Base-by-base conservation (phyloP, 2,113 vertebrate genomes). In the Nesoenas mayeri region DNA sequence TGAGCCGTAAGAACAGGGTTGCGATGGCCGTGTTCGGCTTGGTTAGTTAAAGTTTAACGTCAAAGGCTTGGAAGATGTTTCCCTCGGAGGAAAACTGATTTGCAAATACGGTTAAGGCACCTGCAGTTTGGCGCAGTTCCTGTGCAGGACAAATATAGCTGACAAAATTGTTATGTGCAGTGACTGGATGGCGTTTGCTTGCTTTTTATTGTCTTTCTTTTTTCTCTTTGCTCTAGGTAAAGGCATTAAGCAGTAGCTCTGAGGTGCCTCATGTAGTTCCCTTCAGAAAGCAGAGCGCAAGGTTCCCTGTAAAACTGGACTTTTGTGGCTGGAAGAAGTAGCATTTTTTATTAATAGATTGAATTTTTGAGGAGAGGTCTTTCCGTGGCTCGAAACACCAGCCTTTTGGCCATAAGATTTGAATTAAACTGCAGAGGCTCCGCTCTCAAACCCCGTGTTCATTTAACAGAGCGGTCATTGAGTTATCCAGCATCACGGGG, bases 371-470 rank as follows among this genome's bases (percentile, higher is more conserved):
- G 32, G 40, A 12, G 60, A 77, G 10, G 2, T 20, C 14, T 61
- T 48, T 12, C n/a, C 10, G 0, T 12, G 11, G 15, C 56, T 26
- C 0, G 0, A 20, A 62, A 16, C 7, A 0, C 38, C 31, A 1
- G 3, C 9, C 19, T 21, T 34, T 4, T 29, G 19, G 32, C 5
- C 6, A 0, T 3, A 5, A 25, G 32, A 10, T 25, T 28, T 32
- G 29, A 62, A 60, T 62, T 3, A 7, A 50, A 38, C 21, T 50
- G 44, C 7, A 0, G 8, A 6, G n/a, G 6, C 14, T 56, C 40
- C 34, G 14, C 12, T 15, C 0, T 15, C 73, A 51, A 40, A 16
- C 26, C 0, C 24, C 17, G 1, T 1, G 2, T 26, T 51, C 7
- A 0, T 66, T 72, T 38, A 53, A 34, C 47, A 25, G 82, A 15